phyloP scores from a whole-genome alignment of 2,113 vertebrate genomes.

The Opisthocomus hoazin region DNA sequence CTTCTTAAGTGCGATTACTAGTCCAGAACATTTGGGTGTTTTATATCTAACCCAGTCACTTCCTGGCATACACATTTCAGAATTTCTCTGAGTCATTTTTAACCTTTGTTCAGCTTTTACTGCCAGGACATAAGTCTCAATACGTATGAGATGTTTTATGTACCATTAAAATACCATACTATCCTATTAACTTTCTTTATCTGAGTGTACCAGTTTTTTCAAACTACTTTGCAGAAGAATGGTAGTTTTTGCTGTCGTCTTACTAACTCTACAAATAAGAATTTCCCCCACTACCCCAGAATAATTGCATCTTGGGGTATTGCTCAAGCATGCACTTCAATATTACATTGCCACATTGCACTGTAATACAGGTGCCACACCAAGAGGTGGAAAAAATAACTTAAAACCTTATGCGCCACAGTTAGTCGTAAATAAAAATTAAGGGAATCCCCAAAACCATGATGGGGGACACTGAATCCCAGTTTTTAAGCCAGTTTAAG shows the following conservation, averaged over 20 bases:
- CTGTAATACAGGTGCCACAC: background rate
- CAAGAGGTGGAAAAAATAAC: background rate
- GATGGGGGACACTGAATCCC: background rate
- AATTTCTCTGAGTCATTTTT: slow-evolving; percentile 1
- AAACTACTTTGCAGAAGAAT: background rate
- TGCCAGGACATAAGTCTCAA: slow-evolving; percentile 1
- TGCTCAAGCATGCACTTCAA: background rate
- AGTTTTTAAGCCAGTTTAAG: background rate
- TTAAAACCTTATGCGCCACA: background rate
- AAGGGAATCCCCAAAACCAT: background rate
- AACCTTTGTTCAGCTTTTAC: slow-evolving; percentile 5
- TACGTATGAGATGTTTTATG: background rate
- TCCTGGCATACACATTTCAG: background rate
- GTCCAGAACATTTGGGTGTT: background rate
- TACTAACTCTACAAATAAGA: background rate
- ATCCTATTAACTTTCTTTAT: background rate
- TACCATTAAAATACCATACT: slow-evolving; percentile 22
- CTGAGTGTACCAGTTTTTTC: background rate
- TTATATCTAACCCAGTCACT: background rate
- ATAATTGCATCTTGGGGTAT: background rate
- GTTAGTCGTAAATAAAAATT: background rate
- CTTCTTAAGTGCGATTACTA: background rate
- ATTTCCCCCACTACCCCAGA: background rate
- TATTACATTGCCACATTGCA: background rate
- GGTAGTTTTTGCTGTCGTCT: background rate